A percentile compares a stretch with the other conserved stretches of the same genome.
phyloP scores from a whole-genome alignment of 2,888 invertebrate genomes.

The Philaethria dido region DNA sequence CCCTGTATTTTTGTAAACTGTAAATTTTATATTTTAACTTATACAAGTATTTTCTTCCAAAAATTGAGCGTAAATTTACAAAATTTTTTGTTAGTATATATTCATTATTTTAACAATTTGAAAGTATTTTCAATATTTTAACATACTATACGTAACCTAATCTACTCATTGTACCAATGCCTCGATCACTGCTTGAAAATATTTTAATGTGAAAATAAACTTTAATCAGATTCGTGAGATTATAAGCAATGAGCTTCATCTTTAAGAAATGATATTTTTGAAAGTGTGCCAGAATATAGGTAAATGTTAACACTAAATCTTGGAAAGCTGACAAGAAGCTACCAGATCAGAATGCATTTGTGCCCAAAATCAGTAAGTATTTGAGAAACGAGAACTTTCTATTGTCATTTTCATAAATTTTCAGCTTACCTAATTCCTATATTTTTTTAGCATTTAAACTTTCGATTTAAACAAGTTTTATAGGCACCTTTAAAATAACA shows the following conservation, averaged over 20 bases:
- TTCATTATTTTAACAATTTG: too few relatives aligned
- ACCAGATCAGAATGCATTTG: conserved; percentile 12
- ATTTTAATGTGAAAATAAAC: neutral
- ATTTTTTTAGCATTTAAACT: neutral
- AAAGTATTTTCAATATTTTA: too few relatives aligned
- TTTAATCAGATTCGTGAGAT: neutral
- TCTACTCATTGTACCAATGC: too few relatives aligned
- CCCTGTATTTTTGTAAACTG: conserved; percentile 14
- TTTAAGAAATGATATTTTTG: conserved; percentile 15
- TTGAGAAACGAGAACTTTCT: neutral
- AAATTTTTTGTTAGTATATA: too few relatives aligned
- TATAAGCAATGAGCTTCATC: conserved; percentile 2
- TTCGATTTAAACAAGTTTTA: neutral
- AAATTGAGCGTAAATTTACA: neutral
- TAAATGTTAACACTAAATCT: conserved; percentile 20
- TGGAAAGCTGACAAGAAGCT: conserved; percentile 26
- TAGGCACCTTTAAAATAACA: neutral
- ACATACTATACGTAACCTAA: too few relatives aligned
- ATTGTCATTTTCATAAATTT: neutral
- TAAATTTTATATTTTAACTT: conserved; percentile 15
- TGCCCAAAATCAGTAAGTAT: conserved; percentile 21
- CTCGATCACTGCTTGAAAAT: too few relatives aligned
- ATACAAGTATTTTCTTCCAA: neutral
- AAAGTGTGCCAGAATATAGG: conserved; percentile 18
- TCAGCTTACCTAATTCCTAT: neutral